Evolutionary conservation across 2,797 vertebrate genomes (phyloP), one percentile per base, ranked within the genome.

Genomic region (Spondyliosoma cantharus): DNA sequence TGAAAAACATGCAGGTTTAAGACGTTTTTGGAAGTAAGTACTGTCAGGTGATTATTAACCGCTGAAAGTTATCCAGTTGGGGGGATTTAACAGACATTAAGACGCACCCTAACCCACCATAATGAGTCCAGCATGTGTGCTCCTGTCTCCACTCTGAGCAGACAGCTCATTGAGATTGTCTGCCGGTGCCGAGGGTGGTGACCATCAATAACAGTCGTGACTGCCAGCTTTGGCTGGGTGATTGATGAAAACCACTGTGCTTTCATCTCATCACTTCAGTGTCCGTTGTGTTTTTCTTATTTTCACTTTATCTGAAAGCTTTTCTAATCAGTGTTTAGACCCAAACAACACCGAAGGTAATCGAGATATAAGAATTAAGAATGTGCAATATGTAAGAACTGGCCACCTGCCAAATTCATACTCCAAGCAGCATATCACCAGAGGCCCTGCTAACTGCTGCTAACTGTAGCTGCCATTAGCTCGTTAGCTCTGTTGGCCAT

Each of bases 51-150:
- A 49, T 69, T 11, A 27, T 75, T 79, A 85, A 80, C 46, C 62
- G 43, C 71, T 66, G 29, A 77, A 74, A 74, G 25, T 19, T 25
- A 59, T 54, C 53, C 43, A 74, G 67, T 70, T n/a, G 60, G 68
- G 24, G 27, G 76, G 71, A 75, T 78, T 82, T 48, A 68, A 22
- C 54, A 69, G 83, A 75, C 67, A 80, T 74, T 32, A 22, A 64
- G 64, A 37, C 58, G 14, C 66, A 58, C 58, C 25, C 69, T 72
- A 49, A 78, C 66, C 66, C 67, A 24, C 59, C 46, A 19, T 82
- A 83, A 93, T 85, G 86, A 79, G 80, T 93, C 32, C 12, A 87
- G 54, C 89, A 89, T 78, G 70, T 90, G 90, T 80, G 74, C 54
- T 25, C 46, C 80, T 65, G 80, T 78, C 77, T 87, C 78, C 75